Evolutionary conservation across 2,888 invertebrate genomes (phyloP).

Genomic region (Leptinotarsa juncta): DNA sequence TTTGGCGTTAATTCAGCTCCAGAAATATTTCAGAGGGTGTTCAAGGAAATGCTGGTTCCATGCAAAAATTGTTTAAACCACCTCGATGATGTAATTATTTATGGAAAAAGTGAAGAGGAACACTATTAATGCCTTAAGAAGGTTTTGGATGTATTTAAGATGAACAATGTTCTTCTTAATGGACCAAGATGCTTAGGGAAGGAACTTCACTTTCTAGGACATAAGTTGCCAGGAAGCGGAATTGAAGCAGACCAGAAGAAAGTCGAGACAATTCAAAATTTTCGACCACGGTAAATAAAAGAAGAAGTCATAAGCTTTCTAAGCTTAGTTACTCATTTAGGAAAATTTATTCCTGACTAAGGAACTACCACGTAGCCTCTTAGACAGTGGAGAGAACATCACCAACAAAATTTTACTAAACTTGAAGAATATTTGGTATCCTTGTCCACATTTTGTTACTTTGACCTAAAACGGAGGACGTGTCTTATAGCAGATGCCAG

Average conservation of each 20-base stretch:
- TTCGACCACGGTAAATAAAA: constrained; percentile 46
- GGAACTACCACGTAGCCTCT: constrained; percentile 34
- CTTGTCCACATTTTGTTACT: constrained; percentile 44
- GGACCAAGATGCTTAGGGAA: not conserved
- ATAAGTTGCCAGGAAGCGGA: not conserved
- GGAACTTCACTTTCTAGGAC: not conserved
- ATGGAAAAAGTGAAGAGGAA: too few relatives aligned
- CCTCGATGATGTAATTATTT: too few relatives aligned
- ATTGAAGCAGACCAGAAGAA: constrained; percentile 39
- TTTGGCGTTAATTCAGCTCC: too few relatives aligned
- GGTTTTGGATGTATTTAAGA: too few relatives aligned
- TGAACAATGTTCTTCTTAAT: too few relatives aligned
- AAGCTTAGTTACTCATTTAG: constrained; percentile 43
- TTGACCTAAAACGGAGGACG: constrained; percentile 45
- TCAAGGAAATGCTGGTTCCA: too few relatives aligned
- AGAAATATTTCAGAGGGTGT: too few relatives aligned
- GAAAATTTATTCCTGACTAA: constrained; percentile 44
- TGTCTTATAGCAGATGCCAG: constrained; percentile 50
- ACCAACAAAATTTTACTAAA: constrained; percentile 41
- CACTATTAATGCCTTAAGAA: too few relatives aligned
- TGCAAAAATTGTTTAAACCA: too few relatives aligned
- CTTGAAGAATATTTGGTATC: constrained; percentile 36
- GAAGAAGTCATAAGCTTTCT: constrained; percentile 47
- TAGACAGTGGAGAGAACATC: constrained; percentile 37
- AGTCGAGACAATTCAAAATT: constrained; percentile 30